Evolutionary conservation across 2,113 vertebrate species (phyloP), one percentile per base, ranked within the genome.

Genomic region (Cavia porcellus): DNA sequence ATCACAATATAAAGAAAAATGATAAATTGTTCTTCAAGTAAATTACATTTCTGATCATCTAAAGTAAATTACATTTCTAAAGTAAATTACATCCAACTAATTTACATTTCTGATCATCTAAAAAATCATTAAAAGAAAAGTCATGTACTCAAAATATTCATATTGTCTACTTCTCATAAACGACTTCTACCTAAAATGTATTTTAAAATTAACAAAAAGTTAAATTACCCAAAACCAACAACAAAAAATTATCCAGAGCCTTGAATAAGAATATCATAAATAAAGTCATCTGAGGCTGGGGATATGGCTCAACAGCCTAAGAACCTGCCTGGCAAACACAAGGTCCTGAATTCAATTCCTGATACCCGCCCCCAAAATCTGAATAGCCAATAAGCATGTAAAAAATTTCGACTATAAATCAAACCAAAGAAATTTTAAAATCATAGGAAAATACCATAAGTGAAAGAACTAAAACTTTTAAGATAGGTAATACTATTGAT

Each of bases 141-240:
- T 81, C 83, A 74, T 28, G 81, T 57, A 15, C 7, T 52, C 28
- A 52, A 80, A 80, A 52, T 52, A 52, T 50, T 45, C 47, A 32
- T 52, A 80, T 4, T 81, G 20, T 17, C 79, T 81, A 35, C 19
- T 81, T 81, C 19, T 35, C 17, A 92, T 50, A 90, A 87, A 91
- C 57, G 20, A 83, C 35, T 90, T 20, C 77, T 68, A 68, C 35
- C 20, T 42, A 88, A 82, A 91, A 84, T 62, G 66, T n/a, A 28
- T 86, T 81, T 81, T 81, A 77, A 92, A 95, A 66, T 66, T 64
- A 85, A 32, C 12, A 70, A 57, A 70, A 91, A 66, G 13, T 50
- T n/a, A 50, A 66, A n/a, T 24, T 70, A 50, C 24, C 47, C 35
- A 82, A 66, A 13, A 64, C 25, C 5, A 79, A 35, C 5, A 79